Base-by-base conservation (phyloP, 2,888 invertebrate species). In the Monoplex corrugatus region DNA sequence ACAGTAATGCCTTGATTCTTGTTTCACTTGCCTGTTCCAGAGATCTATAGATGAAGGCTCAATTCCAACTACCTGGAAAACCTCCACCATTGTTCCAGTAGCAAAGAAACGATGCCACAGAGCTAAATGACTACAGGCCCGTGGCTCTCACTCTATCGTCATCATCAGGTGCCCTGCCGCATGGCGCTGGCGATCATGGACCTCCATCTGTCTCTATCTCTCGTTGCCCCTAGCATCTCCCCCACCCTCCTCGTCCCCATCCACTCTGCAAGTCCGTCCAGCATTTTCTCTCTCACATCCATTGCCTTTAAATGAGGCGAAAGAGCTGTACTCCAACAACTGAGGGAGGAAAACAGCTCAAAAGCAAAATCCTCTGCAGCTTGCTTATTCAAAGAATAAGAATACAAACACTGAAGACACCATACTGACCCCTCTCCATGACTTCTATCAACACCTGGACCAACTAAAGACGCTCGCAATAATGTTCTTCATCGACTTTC, bases 401-500 rank as follows among this genome's bases (percentile, higher is more conserved):
- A 78, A 78, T 19, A n/a, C n/a, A n/a, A n/a, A n/a, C 32, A 45
- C 72, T 13, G 68, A 86, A 13, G 86, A 78, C 16, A 50, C 75
- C 23, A 35, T 78, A 23, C 38, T 50, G 75, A 80, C 78, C 28
- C 50, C 45, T 16, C 40, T 57, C 5, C 50, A 75, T 40, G 10
- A 75, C 19, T 23, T 75, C 35, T 32, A 1, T 16, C 35, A 75
- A 35, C 87, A 87, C n/a, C 50, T 87, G 5, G 87, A 87, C 44
- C 45, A 38, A 38, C 50, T 80, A 28, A 57, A 40, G 32, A 45
- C 78, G 6, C 57, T 80, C 40, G 87, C 87, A 45, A 87, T 78
- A 40, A 44, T 57, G n/a, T 80, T 87, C 0, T 87, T 87, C 38
- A 38, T 87, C 10, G 78, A 87, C 38, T 87, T 87, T 44, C 32